Evolutionary conservation across 2,888 invertebrate genomes (phyloP).

Genomic region (Callimorpha dominula): DNA sequence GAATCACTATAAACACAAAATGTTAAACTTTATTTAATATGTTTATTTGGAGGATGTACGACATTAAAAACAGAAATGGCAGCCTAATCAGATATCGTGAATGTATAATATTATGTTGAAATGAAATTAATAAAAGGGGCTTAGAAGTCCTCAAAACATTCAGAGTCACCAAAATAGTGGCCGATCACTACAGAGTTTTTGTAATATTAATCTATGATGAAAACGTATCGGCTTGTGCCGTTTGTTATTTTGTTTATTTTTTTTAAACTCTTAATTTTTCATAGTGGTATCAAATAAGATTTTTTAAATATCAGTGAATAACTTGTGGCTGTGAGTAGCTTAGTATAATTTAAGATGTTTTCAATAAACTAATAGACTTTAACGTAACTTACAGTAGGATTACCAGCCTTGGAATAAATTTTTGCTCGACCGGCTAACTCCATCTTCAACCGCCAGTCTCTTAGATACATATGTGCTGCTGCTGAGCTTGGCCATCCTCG

Average conservation of each 20-base stretch:
- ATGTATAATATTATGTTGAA: not conserved
- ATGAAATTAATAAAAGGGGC: not conserved
- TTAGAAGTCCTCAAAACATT: not conserved
- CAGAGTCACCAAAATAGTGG: too few species aligned
- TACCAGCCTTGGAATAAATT: conserved; percentile 79
- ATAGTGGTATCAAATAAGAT: too few species aligned
- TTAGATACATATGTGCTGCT: conserved; percentile 79
- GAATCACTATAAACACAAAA: not conserved
- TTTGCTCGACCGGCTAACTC: conserved; percentile 78
- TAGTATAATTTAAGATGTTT: too few species aligned
- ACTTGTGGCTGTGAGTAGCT: too few species aligned
- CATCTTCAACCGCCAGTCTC: conserved; percentile 81
- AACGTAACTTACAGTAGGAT: conserved; percentile 66
- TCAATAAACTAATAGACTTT: not conserved
- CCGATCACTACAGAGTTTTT: not conserved
- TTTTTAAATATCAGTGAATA: too few species aligned
- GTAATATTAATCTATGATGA: too few species aligned
- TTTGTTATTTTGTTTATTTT: too few species aligned
- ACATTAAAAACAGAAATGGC: not conserved
- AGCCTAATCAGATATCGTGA: not conserved
- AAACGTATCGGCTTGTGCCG: too few species aligned
- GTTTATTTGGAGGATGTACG: not conserved
- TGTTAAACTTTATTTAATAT: not conserved
- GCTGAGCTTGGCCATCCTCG: conserved; percentile 80
- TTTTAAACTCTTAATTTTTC: too few species aligned